Evolutionary conservation across 2,888 invertebrate species (phyloP).

Genomic region (Parnassius smintheus): DNA sequence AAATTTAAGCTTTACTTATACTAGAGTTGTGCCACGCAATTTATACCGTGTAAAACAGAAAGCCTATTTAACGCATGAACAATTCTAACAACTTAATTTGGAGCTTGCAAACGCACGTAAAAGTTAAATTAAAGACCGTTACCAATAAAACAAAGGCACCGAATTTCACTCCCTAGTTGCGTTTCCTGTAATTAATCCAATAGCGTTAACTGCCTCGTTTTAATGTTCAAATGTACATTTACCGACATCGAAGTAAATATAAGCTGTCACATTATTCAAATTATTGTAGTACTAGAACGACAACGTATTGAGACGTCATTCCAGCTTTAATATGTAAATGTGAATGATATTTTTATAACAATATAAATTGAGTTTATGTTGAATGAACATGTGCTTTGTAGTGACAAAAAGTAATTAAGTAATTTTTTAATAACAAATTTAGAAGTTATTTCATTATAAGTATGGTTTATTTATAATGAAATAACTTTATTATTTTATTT

Average conservation of each 20-base stretch:
- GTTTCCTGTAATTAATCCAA: constrained; percentile 20
- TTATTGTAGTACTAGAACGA: no score
- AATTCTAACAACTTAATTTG: constrained; percentile 25
- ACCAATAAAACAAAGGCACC: constrained; percentile 17
- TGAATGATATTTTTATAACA: no score
- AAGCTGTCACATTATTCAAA: no score
- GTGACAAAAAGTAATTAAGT: no score
- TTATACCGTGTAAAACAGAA: constrained; percentile 12
- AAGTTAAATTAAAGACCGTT: constrained; percentile 25
- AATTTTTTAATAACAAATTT: no score
- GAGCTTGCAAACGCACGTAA: constrained; percentile 16
- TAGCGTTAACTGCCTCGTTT: constrained; percentile 6
- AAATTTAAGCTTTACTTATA: not conserved
- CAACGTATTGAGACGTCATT: no score
- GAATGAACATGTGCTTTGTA: no score
- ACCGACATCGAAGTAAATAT: not conserved
- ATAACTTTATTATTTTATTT: no score
- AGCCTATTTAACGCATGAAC: constrained; percentile 23
- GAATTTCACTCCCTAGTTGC: constrained; percentile 9
- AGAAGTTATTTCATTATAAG: no score
- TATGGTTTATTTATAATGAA: no score
- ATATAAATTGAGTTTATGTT: no score
- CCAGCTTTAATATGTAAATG: no score
- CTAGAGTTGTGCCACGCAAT: constrained; percentile 5
- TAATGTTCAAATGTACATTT: not conserved